Evolutionary conservation across 2,113 vertebrate genomes (phyloP), one percentile per base, ranked within the genome.

Genomic region (Tricholaema leucomelas): DNA sequence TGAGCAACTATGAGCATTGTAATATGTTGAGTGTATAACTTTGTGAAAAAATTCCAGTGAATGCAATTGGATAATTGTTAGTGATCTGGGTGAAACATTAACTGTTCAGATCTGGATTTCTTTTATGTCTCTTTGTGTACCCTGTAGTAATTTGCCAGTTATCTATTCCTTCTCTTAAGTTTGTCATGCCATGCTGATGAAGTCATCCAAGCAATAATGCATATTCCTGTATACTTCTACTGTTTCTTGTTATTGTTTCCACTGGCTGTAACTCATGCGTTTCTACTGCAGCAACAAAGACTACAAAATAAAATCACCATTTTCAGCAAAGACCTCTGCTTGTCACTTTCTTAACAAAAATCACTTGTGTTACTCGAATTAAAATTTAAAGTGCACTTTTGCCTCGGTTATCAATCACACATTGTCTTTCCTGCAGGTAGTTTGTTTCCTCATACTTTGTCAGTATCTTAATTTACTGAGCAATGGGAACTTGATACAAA

Each of bases 381-480:
- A 87, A 85, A 89, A 74, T 9, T 52, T 81, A 31, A 83, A 79
- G 9, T n/a, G 10, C 6, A 74, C 23, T 90, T 95, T 94, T n/a
- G 3, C 3, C n/a, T 66, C 42, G 63, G 13, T 93, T 75, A 69
- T 33, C 35, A 40, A 91, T 21, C 3, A 3, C 36, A 38, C 6
- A 19, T 61, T 36, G 38, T 83, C 25, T 93, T 90, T 88, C 54
- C 58, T 91, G 48, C 25, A 88, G 67, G 73, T 87, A 67, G 77
- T 85, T 87, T 88, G 27, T 70, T 91, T 36, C 54, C 35, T 93
- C 31, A 15, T 82, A 69, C 14, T 87, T 94, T 70, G 58, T 56
- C 50, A 42, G 16, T 50, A 40, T 69, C 74, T 87, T 93, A 84
- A 81, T 91, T 85, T 91, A 75, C 48, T 42, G 40, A 95, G 30